Conservation (phyloP, 2,113 vertebrate genomes). For the Canis aureus region DNA sequence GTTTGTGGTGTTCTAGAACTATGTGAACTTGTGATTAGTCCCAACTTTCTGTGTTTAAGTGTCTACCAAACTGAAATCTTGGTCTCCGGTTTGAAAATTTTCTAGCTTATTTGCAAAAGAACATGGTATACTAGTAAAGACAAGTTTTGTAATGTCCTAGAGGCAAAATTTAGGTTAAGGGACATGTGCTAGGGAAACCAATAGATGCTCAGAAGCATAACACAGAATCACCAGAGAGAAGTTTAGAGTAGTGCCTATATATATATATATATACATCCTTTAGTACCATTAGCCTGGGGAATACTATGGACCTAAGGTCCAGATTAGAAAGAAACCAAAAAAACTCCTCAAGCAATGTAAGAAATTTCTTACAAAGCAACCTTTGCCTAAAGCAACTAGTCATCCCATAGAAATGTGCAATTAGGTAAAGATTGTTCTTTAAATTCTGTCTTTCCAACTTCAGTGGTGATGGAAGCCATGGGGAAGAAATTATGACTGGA, state of each 20-base stretch:
- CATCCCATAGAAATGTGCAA: not conserved
- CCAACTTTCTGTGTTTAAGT: conserved; percentile 12
- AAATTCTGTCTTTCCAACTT: not conserved
- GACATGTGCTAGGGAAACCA: not conserved
- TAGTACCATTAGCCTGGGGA: not conserved
- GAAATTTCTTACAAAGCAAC: not conserved
- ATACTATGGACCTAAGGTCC: not conserved
- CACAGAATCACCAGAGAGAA: not conserved
- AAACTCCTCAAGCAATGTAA: not conserved
- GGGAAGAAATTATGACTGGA: not conserved
- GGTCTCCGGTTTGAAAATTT: not conserved
- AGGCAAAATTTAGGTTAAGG: conserved; percentile 14
- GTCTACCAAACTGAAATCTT: not conserved
- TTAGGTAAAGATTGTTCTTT: not conserved
- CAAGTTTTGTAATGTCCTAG: not conserved
- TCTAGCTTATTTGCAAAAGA: conserved; percentile 38
- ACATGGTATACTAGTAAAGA: not conserved
- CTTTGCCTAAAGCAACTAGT: not conserved
- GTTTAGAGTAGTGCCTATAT: not conserved
- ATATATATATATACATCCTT: not conserved
- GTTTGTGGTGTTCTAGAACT: not conserved
- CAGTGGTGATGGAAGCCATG: not conserved
- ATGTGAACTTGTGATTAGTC: not conserved
- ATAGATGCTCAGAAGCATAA: not conserved
- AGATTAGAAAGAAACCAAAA: conserved; percentile 4